Conservation (phyloP, 92 coral and sea anemone species). For the Parazoanthus darwini region DNA sequence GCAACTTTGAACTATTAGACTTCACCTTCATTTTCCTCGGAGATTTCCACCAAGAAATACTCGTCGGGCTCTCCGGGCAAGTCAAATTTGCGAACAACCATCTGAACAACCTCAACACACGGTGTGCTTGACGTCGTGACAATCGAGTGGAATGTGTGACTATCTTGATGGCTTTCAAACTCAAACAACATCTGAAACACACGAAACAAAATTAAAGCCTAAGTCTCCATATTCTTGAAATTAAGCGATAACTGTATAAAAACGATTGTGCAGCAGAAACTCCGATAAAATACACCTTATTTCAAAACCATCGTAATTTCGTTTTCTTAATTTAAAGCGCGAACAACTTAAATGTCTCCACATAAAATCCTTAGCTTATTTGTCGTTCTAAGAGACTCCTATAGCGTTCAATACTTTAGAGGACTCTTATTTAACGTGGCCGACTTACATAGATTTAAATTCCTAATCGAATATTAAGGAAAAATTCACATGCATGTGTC, state of each 20-base stretch:
- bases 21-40: conserved; percentile 31
- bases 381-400: no score
- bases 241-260: background rate
- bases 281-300: no score
- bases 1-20: background rate
- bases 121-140: conserved; percentile 71
- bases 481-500: no score
- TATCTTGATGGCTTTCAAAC: conserved; percentile 63
- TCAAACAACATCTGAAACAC: conserved; percentile 77
- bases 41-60: conserved; percentile 70
- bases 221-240: background rate
- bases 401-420: no score
- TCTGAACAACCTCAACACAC: conserved; percentile 67
- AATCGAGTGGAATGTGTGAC: conserved; percentile 69
- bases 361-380: no score
- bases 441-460: no score
- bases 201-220: background rate
- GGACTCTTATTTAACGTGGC: no score
- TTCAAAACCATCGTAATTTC: no score
- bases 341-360: no score
- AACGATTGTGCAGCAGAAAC: background rate
- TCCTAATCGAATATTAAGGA: no score
- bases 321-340: no score
- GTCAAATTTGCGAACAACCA: conserved; percentile 65
- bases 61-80: conserved; percentile 76